Percentiles rank a stretch among this genome's conserved stretches.
Conservation (phyloP, 2,113 vertebrate species). For the Eurystomus gularis region DNA sequence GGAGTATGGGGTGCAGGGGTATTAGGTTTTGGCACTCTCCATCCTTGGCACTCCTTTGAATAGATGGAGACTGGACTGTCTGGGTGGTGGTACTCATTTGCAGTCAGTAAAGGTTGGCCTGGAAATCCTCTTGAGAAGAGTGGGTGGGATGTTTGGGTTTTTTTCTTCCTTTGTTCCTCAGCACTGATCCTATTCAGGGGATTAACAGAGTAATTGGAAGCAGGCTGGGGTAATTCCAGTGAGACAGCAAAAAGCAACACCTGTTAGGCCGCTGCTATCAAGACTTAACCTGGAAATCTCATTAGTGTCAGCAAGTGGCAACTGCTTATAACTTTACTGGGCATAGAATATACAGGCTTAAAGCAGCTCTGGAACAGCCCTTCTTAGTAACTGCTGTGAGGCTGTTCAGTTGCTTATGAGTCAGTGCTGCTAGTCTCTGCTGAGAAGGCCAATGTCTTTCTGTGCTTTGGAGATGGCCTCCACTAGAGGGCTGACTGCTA, state of each 20-base stretch:
- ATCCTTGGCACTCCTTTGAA: background rate
- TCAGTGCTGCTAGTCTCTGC: background rate
- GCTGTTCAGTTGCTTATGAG: background rate
- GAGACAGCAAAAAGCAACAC: background rate
- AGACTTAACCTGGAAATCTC: background rate
- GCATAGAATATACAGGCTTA: background rate
- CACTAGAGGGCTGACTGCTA: slow-evolving; percentile 19
- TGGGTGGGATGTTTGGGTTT: background rate
- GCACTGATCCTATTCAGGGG: background rate
- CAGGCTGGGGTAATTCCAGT: background rate
- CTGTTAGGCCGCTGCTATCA: background rate
- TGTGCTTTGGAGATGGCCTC: background rate
- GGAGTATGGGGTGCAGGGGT: background rate
- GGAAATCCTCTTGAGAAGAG: background rate
- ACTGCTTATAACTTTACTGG: background rate
- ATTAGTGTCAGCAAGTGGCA: background rate
- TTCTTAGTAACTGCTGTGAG: background rate
- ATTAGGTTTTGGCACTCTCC: background rate
- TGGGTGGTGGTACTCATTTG: slow-evolving; percentile 11
- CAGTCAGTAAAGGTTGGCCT: slow-evolving; percentile 20
- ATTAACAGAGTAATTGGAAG: slow-evolving; percentile 2
- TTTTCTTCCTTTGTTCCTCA: background rate
- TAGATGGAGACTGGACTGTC: background rate
- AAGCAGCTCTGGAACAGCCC: background rate
- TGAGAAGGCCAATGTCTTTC: background rate